Evolutionary conservation across 2,797 vertebrate species (phyloP), one percentile per base, ranked within the genome.

Genomic region (Neosilurus hyrtlii): DNA sequence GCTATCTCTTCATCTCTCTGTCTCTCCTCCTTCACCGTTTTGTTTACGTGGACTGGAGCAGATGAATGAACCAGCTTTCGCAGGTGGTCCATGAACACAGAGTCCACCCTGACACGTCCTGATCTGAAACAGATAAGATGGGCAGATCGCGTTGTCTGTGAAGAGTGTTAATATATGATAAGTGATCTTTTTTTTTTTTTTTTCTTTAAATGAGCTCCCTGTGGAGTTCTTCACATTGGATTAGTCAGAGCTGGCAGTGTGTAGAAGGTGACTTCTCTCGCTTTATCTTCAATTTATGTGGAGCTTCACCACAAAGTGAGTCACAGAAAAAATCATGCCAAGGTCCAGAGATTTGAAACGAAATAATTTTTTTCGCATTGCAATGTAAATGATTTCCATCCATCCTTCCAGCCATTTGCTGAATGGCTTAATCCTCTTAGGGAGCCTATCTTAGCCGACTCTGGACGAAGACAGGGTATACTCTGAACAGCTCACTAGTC

Each of bases 1-100:
- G 79, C 59, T 73, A 86, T 87, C 84, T 75, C 82, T 16, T 70
- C 80, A 72, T 85, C 84, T 82, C 49, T 11, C 68, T 10, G 66
- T 72, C 76, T 87, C 68, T 83, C 35, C 65, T 63, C 52, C 20
- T 18, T 63, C 54, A 22, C 18, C 24, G 37, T 80, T 74, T 78
- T 84, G 84, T 83, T 86, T 83, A 82, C 81, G 79, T 70, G 78
- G 73, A 70, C 61, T 22, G 66, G 67, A 67, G 67, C 43, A 67
- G 82, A 77, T 30, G 74, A 68, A 67, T n/a, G 65, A 59, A 56
- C 43, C 51, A 72, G 20, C 67, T 75, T 82, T 75, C 62, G 2
- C 76, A 37, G 81, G 61, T 78, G 86, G 73, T 87, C 79, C 24
- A 52, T 12, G 67, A 22, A 43, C 20, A 10, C 3, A 2, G 65